These are phyloP conservation scores for Pomatorhinus ruficollis DNA, from an alignment of 2,113 vertebrate genomes.

Conservation along the genomic window DNA sequence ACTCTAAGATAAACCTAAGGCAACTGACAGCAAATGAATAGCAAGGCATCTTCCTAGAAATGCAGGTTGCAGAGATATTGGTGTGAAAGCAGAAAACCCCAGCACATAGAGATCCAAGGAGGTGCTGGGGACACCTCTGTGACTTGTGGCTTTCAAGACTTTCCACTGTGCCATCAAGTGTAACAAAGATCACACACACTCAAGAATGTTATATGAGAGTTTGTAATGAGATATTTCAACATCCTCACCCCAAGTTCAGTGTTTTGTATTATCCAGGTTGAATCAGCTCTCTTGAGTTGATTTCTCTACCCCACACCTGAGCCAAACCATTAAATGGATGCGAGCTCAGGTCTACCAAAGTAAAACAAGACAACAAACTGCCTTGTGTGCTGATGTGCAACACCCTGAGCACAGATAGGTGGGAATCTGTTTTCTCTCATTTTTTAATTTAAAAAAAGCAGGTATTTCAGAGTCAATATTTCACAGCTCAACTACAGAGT, in stretches of 20 bases:
- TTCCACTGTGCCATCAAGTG: not conserved
- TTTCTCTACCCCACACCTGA: not conserved
- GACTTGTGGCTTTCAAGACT: not conserved
- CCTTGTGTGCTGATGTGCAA: not conserved
- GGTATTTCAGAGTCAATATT: not conserved
- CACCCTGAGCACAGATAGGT: not conserved
- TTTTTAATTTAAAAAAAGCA: not conserved
- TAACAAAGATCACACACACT: not conserved
- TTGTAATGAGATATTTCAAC: not conserved
- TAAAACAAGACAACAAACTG: not conserved
- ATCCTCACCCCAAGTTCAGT: not conserved
- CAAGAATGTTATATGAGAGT: not conserved
- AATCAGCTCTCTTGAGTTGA: not conserved
- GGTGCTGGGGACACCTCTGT: not conserved
- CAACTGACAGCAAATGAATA: not conserved
- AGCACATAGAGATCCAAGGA: rapidly evolving
- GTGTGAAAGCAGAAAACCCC: not conserved
- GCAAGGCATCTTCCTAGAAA: not conserved
- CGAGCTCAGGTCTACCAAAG: not conserved
- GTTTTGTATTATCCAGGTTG: not conserved
- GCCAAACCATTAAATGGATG: not conserved
- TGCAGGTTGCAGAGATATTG: not conserved
- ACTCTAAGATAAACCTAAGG: not conserved
- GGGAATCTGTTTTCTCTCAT: not conserved
- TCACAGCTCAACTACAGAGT: not conserved